phyloP scores from a whole-genome alignment of 2,797 vertebrate genomes.

The Argyrosomus regius region DNA sequence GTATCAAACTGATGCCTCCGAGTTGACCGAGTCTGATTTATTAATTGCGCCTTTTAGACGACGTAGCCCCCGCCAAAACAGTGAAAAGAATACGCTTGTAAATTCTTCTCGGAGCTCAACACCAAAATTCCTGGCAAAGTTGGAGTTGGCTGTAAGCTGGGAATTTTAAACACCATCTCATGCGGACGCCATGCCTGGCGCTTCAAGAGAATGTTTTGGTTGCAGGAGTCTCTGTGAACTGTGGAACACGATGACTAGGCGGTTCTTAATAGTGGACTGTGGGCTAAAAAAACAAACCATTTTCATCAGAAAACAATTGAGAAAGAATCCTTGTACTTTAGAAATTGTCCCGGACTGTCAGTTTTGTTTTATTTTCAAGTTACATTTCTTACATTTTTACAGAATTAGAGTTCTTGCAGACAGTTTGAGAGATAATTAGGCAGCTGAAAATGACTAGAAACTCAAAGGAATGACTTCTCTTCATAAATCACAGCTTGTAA shows the following conservation, averaged over 20 bases:
- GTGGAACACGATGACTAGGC: constrained; percentile 16
- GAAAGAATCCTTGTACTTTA: not conserved
- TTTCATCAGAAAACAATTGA: constrained; percentile 5
- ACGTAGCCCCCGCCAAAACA: constrained; percentile 45
- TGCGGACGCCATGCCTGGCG: constrained; percentile 35
- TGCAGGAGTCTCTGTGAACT: constrained; percentile 18
- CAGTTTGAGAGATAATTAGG: constrained; percentile 32
- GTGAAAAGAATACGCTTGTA: constrained; percentile 81
- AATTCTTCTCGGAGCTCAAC: constrained; percentile 71
- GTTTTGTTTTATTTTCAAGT: not conserved
- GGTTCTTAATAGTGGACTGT: constrained; percentile 11
- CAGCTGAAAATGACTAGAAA: not conserved
- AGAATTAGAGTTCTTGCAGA: not conserved
- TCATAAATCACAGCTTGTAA: too few species aligned
- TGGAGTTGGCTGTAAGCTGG: constrained; percentile 65
- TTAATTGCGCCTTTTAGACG: constrained; percentile 62
- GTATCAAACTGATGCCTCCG: constrained; percentile 32
- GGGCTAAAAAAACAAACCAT: constrained; percentile 16
- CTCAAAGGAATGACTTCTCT: too few species aligned
- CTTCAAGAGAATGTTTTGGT: constrained; percentile 31
- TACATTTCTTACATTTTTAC: not conserved
- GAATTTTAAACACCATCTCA: constrained; percentile 65
- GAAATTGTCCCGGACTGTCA: not conserved
- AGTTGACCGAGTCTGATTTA: constrained; percentile 48
- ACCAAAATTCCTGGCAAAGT: constrained; percentile 71